Conservation (phyloP, 1,140 invertebrate species). For the Drosophila azteca region DNA sequence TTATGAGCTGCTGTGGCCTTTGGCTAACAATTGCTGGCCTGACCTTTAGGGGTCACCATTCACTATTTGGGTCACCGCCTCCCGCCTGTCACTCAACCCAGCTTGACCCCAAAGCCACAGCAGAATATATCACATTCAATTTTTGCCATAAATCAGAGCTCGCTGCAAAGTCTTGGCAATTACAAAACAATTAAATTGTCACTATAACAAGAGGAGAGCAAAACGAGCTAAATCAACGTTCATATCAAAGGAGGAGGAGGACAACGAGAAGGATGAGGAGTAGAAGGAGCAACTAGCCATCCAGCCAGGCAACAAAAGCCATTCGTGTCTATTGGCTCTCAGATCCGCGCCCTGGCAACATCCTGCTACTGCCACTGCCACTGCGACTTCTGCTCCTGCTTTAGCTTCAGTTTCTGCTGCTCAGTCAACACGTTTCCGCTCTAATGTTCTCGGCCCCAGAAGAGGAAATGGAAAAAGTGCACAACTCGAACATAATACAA, state of each 20-base stretch:
- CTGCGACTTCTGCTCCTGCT: constrained; percentile 9
- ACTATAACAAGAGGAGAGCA: constrained; percentile 45
- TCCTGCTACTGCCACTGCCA: neutral
- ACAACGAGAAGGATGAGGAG: too few species aligned
- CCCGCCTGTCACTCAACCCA: constrained; percentile 12
- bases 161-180: constrained; percentile 63
- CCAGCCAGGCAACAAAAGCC: constrained; percentile 33
- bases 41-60: too few species aligned
- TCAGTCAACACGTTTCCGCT: constrained; percentile 56
- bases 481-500: constrained; percentile 67
- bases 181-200: constrained; percentile 82
- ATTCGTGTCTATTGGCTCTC: constrained; percentile 36
- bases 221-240: constrained; percentile 11
- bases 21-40: too few species aligned
- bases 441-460: constrained; percentile 27
- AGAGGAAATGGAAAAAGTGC: constrained; percentile 74
- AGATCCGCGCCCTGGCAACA: too few species aligned
- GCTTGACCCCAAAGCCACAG: constrained; percentile 18
- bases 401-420: neutral
- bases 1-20: constrained; percentile 16
- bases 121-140: constrained; percentile 50
- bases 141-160: constrained; percentile 65
- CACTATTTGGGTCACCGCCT: constrained; percentile 23
- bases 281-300: too few species aligned
- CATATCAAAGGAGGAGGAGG: too few species aligned